Base-by-base conservation (phyloP, 2,113 vertebrate genomes). In the Anolis sagrei region DNA sequence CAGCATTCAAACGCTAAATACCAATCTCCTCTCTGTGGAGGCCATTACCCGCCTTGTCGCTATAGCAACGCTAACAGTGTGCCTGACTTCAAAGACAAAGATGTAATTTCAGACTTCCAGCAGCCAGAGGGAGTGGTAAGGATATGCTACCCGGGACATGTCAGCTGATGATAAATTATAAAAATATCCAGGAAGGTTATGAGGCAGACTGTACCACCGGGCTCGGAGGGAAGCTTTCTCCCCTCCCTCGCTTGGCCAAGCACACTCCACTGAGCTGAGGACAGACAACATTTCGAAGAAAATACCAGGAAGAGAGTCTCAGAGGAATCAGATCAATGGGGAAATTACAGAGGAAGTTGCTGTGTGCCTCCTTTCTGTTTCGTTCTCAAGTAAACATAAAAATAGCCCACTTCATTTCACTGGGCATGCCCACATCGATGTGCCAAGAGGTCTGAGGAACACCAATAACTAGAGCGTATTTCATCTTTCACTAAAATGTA, bases 51-150 rank as follows among this genome's bases (percentile, higher is more conserved):
- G 89, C 95, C 96, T 96, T 93, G 97, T 98, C 96, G 83, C 97
- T 96, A 98, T 98, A 95, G 97, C 97, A 97, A 99, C 98, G 86
- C 95, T 96, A 97, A 97, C 94, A 93, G 96, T 96, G 95, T 95
- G 97, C 96, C 96, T 93, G 96, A 97, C 97, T 98, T 97, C 97
- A 98, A 98, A 98, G 98, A 97, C 97, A 96, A 95, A 97, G 98
- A 97, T 98, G 98, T 97, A 98, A 98, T 98, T 98, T 97, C 98
- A 98, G 97, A 96, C 97, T 97, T 96, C 96, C 96, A 97, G 96
- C 97, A 98, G 98, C 97, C 97, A 98, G 98, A 97, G 98, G 98
- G 97, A 98, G 98, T 97, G 97, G 96, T 96, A 97, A 96, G 96
- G 94, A 96, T 95, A 95, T 87, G 91, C 94, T 90, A 93, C 93